Conservation (phyloP, 2,113 vertebrate genomes). For the Pycnonotus jocosus region DNA sequence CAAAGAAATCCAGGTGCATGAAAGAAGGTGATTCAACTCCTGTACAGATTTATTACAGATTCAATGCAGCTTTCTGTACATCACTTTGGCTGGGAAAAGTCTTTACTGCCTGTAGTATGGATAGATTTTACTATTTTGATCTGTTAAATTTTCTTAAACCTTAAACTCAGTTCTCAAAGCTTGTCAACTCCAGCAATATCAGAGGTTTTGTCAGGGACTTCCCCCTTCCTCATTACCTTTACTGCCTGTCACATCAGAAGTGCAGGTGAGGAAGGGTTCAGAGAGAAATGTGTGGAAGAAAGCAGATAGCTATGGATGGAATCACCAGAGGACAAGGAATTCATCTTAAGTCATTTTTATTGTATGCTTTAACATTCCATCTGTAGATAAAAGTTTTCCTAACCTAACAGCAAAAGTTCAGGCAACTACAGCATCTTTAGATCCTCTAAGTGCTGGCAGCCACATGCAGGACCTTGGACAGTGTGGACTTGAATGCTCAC, state of each 20-base stretch:
- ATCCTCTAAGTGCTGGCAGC: not conserved
- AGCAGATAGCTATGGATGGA: not conserved
- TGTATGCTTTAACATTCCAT: not conserved
- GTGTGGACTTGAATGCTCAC: not conserved
- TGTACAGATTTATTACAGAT: not conserved
- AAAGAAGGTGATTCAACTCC: not conserved
- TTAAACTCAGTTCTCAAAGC: not conserved
- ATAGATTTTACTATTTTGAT: not conserved
- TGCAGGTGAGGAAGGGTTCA: not conserved
- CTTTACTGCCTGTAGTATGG: not conserved
- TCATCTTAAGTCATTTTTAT: not conserved
- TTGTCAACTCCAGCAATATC: not conserved
- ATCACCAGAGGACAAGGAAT: not conserved
- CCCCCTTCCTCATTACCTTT: not conserved
- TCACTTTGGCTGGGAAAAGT: not conserved
- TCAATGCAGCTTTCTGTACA: not conserved
- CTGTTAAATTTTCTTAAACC: not conserved
- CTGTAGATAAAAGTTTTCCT: not conserved
- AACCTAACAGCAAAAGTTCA: not conserved
- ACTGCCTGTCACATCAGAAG: rapidly evolving
- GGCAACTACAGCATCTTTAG: not conserved
- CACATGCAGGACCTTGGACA: not conserved
- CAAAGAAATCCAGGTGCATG: not conserved
- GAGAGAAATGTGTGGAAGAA: not conserved
- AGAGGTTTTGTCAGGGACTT: not conserved